A percentile compares a stretch with the other conserved stretches of the same genome.
phyloP scores from a whole-genome alignment of 1,140 invertebrate species.

The Lepidostoma basale region DNA sequence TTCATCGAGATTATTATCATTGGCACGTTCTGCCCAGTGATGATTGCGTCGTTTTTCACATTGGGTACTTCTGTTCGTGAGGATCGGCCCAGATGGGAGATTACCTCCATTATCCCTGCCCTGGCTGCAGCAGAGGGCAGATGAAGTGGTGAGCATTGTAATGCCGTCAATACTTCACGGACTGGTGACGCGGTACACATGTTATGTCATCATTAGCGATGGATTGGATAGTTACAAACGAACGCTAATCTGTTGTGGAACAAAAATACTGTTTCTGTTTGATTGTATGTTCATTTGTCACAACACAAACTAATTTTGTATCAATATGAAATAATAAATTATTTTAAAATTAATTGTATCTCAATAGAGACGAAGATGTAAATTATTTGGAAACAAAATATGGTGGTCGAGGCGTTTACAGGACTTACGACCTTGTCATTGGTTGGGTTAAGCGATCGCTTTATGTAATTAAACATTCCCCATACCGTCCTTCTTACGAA shows the following conservation, averaged over 20 bases:
- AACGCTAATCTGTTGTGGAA: too few species aligned
- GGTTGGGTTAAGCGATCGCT: too few species aligned
- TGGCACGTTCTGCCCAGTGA: constrained; percentile 1
- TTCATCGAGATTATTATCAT: not conserved
- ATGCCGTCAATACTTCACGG: not conserved
- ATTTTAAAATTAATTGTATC: too few species aligned
- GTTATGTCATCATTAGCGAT: constrained; percentile 31
- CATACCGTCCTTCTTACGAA: too few species aligned
- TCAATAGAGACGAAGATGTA: too few species aligned
- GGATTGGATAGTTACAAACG: too few species aligned
- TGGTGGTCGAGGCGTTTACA: too few species aligned
- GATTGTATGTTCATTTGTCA: not conserved
- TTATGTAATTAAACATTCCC: too few species aligned
- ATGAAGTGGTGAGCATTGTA: constrained; percentile 16
- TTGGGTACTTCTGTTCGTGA: constrained; percentile 2
- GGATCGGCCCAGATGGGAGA: not conserved
- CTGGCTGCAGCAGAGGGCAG: not conserved
- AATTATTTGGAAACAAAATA: too few species aligned
- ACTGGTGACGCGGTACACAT: constrained; percentile 29
- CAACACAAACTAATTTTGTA: not conserved
- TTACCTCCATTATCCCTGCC: constrained; percentile 3
- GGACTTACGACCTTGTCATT: too few species aligned
- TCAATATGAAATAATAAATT: not conserved
- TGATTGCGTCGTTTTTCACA: not conserved
- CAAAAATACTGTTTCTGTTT: not conserved